Base-by-base conservation (phyloP, 2,797 vertebrate genomes). In the Alauda arvensis region DNA sequence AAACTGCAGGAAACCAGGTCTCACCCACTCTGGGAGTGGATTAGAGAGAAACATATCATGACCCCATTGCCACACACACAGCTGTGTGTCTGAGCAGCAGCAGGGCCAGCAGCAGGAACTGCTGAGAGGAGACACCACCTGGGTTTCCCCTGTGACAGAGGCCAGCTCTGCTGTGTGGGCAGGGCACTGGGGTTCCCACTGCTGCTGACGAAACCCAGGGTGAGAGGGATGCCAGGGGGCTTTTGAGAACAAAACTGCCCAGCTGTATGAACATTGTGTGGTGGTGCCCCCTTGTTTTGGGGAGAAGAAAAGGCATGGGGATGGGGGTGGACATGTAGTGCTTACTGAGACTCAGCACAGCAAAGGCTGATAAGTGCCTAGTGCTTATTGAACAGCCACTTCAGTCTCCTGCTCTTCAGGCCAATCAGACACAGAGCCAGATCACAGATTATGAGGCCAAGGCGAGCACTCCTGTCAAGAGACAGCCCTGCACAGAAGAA, bases 71-170 rank as follows among this genome's bases (percentile, higher is more conserved):
- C 37, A 37, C 37, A 37, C 37, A 37, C 37, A 37, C n/a, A 48
- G 18, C 17, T 19, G 43, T 1, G 0, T 33, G 23, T 18, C 20
- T 12, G 8, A 18, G 37, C 0, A 1, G 29, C 31, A 70, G 26
- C 31, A 16, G 0, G 29, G 62, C 25, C 5, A 0, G 46, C 1
- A 3, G 31, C 51, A 56, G 42, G 53, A 77, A 6, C 31, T 60
- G 26, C 78, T 16, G 43, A 34, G 29, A 31, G 16, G 16, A 29
- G 4, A 2, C 19, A 12, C 16, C 6, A 3, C 23, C 42, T 18
- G 56, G 9, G 21, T 28, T 63, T 33, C 39, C 43, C 7, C 39
- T 33, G 57, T 0, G 0, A 7, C 31, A 39, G 29, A 37, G 14
- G 10, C 51, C 23, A 9, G 12, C 16, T 71, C 61, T 65, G 48